Percentiles rank a stretch among this genome's conserved stretches.
These are phyloP conservation scores for Amitus sp. DNA, from an alignment of 2,888 invertebrate species.

Conservation along the genomic window DNA sequence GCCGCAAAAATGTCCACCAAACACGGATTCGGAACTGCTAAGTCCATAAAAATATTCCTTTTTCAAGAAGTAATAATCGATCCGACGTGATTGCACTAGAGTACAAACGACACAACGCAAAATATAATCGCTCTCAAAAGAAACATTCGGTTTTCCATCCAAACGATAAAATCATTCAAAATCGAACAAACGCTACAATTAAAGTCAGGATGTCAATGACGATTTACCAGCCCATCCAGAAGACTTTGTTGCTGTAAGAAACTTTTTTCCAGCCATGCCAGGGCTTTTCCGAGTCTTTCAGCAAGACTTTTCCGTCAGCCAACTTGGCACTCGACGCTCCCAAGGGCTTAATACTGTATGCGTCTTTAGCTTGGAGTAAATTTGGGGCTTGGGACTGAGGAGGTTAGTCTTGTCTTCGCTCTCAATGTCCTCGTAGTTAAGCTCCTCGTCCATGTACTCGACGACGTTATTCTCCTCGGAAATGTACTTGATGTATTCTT, in stretches of 20 bases:
- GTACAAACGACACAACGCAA: too few species aligned
- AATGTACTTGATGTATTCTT: conserved; percentile 58
- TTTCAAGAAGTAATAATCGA: too few species aligned
- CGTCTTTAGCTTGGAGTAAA: conserved; percentile 19
- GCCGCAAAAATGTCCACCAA: too few species aligned
- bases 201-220: too few species aligned
- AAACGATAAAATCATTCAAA: too few species aligned
- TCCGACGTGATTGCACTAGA: too few species aligned
- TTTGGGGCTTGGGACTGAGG: conserved; percentile 13
- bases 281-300: conserved; percentile 51
- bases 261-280: conserved; percentile 60
- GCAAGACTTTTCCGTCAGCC: conserved; percentile 6
- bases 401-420: conserved; percentile 45
- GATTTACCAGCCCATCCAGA: conserved; percentile 56
- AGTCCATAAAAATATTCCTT: too few species aligned
- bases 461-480: conserved; percentile 57
- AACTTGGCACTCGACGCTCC: conserved; percentile 21
- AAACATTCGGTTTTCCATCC: too few species aligned
- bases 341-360: conserved; percentile 27
- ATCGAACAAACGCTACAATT: too few species aligned
- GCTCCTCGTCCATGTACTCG: conserved; percentile 59
- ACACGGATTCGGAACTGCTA: too few species aligned
- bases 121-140: too few species aligned
- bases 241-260: conserved; percentile 45
- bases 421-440: conserved; percentile 60